Base-by-base conservation (phyloP, 2,888 invertebrate species). In the Drosophila parthenogenetica region DNA sequence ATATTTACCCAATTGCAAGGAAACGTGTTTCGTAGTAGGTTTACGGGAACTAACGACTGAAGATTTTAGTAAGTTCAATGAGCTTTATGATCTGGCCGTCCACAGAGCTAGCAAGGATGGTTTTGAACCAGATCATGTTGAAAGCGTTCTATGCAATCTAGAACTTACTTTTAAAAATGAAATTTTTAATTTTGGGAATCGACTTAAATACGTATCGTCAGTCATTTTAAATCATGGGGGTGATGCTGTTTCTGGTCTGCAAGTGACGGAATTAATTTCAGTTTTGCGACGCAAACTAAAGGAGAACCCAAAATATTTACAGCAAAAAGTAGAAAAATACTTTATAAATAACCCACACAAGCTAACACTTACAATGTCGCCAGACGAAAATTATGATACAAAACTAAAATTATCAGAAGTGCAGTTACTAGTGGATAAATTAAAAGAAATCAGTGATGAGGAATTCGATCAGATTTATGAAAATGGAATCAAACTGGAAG, bases 161-260 rank as follows among this genome's bases (percentile, higher is more conserved):
- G 98, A 99, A 91, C 91, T 99, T 10, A 93, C 95, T 0, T 93
- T 96, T 1, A 98, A 97, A 91, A 98, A 98, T 91, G 97, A 98
- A 91, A 95, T 95, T 0, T 95, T 96, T 0, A 96, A 96, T 91
- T 98, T 98, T 91, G 98, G 98, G 0, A 93, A 98, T 2, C 94
- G 95, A 80, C 90, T 98, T 90, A 95, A 25, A 25, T 25, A 5
- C 7, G 25, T 94, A 71, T 89, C 98, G 0, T 94, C 95, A 54
- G 95, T 97, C 0, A 87, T 96, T 1, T 98, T 98, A 98, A 98
- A 97, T 92, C 98, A 98, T 89, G 95, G 95, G 72, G 97, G 96
- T 0, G 94, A 97, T 78, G 93, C 97, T 3, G 91, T 96, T 2
- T 92, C 94, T 57, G 94, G 94, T 16, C 91, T 99, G 59, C 94